Conservation (phyloP, 2,888 invertebrate genomes). For the Pristionchus arcanus region DNA sequence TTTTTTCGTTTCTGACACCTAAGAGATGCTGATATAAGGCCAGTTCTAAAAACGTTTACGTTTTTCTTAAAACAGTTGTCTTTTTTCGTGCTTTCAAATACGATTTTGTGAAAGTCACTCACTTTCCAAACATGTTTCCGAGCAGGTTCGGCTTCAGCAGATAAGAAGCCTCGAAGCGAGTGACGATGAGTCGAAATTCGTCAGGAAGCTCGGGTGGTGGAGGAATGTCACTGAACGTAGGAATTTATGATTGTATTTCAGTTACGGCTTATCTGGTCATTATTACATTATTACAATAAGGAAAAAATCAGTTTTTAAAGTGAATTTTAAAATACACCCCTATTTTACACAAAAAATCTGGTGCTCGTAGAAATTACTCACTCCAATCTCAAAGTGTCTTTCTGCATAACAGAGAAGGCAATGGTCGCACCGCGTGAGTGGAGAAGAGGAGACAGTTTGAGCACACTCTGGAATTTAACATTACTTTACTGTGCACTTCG, state of each 20-base stretch:
- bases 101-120: not conserved
- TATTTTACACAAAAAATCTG: no score
- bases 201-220: not conserved
- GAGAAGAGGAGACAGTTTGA: not conserved
- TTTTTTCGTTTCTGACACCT: not conserved
- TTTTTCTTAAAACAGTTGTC: no score
- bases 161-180: conserved; percentile 27
- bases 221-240: not conserved
- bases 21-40: no score
- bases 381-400: not conserved
- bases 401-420: conserved; percentile 39
- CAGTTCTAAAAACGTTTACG: no score
- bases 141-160: not conserved
- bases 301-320: no score
- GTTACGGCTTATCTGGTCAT: not conserved
- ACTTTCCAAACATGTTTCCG: not conserved
- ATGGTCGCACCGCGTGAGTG: not conserved
- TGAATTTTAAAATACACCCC: no score
- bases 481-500: no score
- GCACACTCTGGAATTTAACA: not conserved
- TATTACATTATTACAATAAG: no score
- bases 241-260: not conserved
- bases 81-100: not conserved
- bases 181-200: not conserved
- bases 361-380: not conserved